Evolutionary conservation across 1,140 invertebrate species (phyloP).

Genomic region (Dreissena polymorpha): DNA sequence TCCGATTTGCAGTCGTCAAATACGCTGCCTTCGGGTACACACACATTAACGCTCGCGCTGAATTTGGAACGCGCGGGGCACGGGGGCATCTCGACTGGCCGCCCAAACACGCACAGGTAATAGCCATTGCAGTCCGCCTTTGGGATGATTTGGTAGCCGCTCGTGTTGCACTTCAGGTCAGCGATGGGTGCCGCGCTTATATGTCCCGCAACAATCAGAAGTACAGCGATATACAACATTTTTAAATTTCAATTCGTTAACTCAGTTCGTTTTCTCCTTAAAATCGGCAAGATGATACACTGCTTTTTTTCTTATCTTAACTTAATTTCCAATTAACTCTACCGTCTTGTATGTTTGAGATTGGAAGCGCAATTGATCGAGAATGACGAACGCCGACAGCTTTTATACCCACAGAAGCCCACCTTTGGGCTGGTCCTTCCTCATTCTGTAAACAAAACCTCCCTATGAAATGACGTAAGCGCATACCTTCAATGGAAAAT

Average conservation of each 20-base stretch:
- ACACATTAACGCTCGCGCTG: constrained; percentile 3
- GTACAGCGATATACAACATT: no score
- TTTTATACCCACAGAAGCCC: background rate
- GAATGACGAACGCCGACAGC: no score
- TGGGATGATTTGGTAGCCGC: constrained; percentile 2
- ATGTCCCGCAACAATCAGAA: background rate
- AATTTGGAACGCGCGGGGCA: constrained; percentile 12
- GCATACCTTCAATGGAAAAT: background rate
- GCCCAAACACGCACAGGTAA: constrained; percentile 10
- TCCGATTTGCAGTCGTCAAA: constrained; percentile 1
- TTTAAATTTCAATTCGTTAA: no score
- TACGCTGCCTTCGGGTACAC: constrained; percentile 7
- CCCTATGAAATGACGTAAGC: constrained; percentile 3
- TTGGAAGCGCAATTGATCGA: no score
- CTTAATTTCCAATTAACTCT: no score
- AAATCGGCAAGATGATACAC: no score
- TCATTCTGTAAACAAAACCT: background rate
- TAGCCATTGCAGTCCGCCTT: constrained; percentile 25
- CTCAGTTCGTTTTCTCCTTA: no score
- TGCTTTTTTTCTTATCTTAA: no score
- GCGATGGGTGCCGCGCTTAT: background rate
- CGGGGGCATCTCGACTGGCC: constrained; percentile 14
- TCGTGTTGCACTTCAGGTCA: background rate
- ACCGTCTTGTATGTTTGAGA: no score
- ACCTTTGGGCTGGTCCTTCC: background rate